Conservation (phyloP, 92 coral and sea anemone genomes). For the Epizoanthus stellaris region DNA sequence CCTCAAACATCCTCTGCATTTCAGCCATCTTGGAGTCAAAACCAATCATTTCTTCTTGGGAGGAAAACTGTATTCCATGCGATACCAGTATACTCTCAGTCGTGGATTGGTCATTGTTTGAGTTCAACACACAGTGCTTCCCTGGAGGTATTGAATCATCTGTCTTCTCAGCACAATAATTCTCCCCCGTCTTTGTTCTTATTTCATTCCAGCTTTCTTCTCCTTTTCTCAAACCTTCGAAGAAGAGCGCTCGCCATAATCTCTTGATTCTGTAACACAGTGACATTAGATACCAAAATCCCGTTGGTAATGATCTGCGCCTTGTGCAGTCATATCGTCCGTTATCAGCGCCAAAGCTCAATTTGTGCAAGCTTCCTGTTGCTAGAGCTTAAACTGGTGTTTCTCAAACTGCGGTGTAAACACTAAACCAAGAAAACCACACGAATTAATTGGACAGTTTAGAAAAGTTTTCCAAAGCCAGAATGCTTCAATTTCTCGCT, state of each 20-base stretch:
- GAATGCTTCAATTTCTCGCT: neutral
- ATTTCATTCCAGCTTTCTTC: conserved; percentile 25
- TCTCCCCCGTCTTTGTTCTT: conserved; percentile 15
- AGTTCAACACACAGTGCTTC: neutral
- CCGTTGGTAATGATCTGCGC: neutral
- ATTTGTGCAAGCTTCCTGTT: conserved; percentile 9
- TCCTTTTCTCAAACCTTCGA: conserved; percentile 40
- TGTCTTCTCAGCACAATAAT: conserved; percentile 30
- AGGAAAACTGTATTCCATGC: conserved; percentile 76
- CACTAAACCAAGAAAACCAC: neutral
- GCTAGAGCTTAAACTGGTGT: neutral
- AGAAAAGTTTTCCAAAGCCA: neutral
- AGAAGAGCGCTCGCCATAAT: conserved; percentile 61
- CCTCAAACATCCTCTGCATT: conserved; percentile 77
- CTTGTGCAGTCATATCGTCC: conserved; percentile 13
- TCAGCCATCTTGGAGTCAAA: conserved; percentile 86
- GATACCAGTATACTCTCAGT: conserved; percentile 53
- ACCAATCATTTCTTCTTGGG: conserved; percentile 72
- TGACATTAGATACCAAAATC: conserved; percentile 62
- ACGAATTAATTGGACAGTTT: neutral
- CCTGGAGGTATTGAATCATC: neutral
- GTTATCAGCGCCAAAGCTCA: neutral
- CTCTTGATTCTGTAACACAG: conserved; percentile 79
- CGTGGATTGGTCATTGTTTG: conserved; percentile 17
- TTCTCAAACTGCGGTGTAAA: conserved; percentile 2